These are phyloP conservation scores for Myioborus melanocephalus DNA, from an alignment of 2,797 vertebrate species.

Conservation along the genomic window DNA sequence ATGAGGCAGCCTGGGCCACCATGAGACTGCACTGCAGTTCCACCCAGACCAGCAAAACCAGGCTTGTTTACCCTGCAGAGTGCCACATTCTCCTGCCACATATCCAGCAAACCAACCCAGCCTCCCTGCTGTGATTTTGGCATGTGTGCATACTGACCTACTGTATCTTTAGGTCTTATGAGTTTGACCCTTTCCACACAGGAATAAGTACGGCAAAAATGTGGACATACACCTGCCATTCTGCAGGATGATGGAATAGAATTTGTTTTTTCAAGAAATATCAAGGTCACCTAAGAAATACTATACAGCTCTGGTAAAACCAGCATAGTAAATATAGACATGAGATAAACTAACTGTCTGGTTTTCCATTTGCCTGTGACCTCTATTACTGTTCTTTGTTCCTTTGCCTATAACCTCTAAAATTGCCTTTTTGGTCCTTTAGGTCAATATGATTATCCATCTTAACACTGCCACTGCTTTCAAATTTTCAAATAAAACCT, in stretches of 20 bases:
- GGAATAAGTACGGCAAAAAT: slow-evolving; percentile 2
- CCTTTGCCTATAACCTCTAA: neutral
- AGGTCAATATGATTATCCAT: neutral
- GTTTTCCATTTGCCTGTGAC: neutral
- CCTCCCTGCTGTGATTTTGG: neutral
- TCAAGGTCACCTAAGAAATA: slow-evolving; percentile 23
- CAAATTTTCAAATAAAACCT: neutral
- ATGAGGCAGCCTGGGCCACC: neutral
- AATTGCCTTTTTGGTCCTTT: slow-evolving; percentile 1
- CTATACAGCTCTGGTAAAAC: neutral
- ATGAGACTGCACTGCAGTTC: fast-evolving
- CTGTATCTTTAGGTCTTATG: neutral
- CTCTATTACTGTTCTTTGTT: slow-evolving; percentile 43
- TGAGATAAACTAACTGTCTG: slow-evolving; percentile 9
- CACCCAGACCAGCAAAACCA: neutral
- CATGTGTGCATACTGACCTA: neutral
- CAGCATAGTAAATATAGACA: slow-evolving; percentile 13
- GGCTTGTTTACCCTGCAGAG: neutral
- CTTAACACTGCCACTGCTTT: neutral
- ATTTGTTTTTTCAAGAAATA: slow-evolving; percentile 11
- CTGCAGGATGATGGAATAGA: neutral
- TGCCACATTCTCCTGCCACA: fast-evolving
- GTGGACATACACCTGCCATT: neutral
- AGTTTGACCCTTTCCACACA: neutral
- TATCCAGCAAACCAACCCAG: neutral